Percentiles rank a stretch among this genome's conserved stretches.
Evolutionary conservation across 2,797 vertebrate genomes (phyloP).

Genomic region (Okamejei kenojei): DNA sequence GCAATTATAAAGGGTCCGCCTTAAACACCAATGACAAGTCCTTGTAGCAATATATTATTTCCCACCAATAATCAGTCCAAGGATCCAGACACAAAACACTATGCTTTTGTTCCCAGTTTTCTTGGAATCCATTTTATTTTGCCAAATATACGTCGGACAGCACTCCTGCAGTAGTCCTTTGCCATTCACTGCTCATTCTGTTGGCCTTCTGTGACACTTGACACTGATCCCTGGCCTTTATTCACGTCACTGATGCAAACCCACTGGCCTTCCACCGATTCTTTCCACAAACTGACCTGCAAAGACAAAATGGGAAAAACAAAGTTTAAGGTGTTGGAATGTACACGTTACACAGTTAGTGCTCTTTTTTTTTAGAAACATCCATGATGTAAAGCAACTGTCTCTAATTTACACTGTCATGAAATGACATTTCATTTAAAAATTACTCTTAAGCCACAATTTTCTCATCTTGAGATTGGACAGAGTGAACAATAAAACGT

Average conservation of each 20-base stretch:
- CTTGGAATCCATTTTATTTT: conserved; percentile 34
- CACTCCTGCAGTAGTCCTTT: background rate
- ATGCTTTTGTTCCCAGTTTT: conserved; percentile 1
- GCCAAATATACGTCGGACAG: background rate
- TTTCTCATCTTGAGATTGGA: background rate
- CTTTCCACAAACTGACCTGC: conserved; percentile 95
- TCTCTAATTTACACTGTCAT: background rate
- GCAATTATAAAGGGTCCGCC: background rate
- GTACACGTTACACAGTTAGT: background rate
- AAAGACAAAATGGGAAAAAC: conserved; percentile 39
- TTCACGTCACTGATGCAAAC: conserved; percentile 93
- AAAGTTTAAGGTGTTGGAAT: background rate
- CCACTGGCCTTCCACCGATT: conserved; percentile 88
- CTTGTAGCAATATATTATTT: background rate
- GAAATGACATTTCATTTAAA: background rate
- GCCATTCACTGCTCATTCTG: conserved; percentile 82
- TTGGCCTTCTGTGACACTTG: conserved; percentile 78
- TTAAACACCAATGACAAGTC: background rate
- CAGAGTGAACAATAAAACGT: background rate
- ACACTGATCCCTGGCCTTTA: conserved; percentile 87
- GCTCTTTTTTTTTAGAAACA: background rate
- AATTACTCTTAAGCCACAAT: background rate
- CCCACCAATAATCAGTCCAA: background rate
- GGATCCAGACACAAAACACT: background rate
- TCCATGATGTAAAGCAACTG: background rate